Evolutionary conservation across 2,113 vertebrate genomes (phyloP), one percentile per base, ranked within the genome.

Genomic region (Sinocyclocheilus anshuiensis): DNA sequence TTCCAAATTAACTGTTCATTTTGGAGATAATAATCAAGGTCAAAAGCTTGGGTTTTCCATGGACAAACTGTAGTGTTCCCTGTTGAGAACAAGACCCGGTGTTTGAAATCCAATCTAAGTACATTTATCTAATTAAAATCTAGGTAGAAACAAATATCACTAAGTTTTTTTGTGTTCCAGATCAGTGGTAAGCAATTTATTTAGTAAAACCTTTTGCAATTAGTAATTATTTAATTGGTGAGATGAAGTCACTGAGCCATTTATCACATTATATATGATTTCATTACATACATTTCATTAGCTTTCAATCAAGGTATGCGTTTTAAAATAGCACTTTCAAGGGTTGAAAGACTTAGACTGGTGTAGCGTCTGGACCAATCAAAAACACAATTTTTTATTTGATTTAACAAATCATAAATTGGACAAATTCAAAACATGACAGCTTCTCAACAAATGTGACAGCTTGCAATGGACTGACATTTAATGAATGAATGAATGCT

Each of bases 11-110:
- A 84, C 57, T 18, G 33, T 22, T 75, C 53, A 75, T 88, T 87
- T 84, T 45, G 33, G 69, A 90, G 80, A 87, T 84, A 10, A 48
- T 84, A 85, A 90, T 88, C 86, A 76, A 76, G 42, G 63, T 61
- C 59, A 67, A 63, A 48, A 75, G 20, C 72, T 86, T 76, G 26
- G 48, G 61, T 83, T 77, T 77, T 71, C 26, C 24, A 61, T 63
- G 50, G 9, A 86, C 45, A 86, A 86, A 71, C 63, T 15, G 0
- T 33, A 29, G n/a, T 9, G 67, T 71, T 71, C 45, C 26, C 2
- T 24, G 2, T 59, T 36, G 69, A 59, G 48, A 33, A 83, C 15
- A 71, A 53, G 24, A 22, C 13, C 16, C 7, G 7, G 24, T 77
- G 24, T 74, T 57, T 67, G 24, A 20, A 71, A 81, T 67, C 48